phyloP scores from a whole-genome alignment of 2,888 invertebrate genomes.

The Ophioninae sp. region DNA sequence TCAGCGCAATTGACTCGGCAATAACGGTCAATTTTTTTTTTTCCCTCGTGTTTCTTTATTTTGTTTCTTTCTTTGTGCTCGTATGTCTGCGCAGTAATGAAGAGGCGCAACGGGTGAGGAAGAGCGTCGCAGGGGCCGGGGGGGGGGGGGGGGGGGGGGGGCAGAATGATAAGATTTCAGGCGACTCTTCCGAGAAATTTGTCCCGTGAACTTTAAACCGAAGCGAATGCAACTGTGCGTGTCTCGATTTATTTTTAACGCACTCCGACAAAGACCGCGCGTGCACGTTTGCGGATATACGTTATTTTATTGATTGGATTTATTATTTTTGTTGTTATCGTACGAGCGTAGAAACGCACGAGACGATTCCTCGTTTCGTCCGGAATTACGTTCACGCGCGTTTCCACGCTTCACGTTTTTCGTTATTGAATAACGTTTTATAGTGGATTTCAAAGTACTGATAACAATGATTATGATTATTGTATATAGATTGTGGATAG shows the following conservation, averaged over 20 bases:
- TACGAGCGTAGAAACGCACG: no score
- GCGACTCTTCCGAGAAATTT: constrained; percentile 33
- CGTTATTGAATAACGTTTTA: no score
- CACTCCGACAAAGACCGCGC: constrained; percentile 2
- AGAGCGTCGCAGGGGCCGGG: no score
- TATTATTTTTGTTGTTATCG: not conserved
- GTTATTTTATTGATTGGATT: not conserved
- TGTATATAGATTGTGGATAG: no score
- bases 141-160: no score
- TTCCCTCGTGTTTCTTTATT: not conserved
- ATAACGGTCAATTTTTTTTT: not conserved
- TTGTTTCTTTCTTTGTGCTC: not conserved
- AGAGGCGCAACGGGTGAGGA: not conserved
- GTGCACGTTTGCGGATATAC: no score
- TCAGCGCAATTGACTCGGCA: no score
- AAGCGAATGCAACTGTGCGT: not conserved
- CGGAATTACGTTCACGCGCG: no score
- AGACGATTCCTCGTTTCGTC: no score
- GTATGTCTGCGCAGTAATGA: not conserved
- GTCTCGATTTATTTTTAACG: constrained; percentile 2
- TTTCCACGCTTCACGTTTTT: no score
- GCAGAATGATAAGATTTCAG: constrained; percentile 36
- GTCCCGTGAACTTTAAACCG: constrained; percentile 46
- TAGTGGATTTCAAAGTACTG: no score
- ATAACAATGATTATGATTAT: no score